Conservation (phyloP, 2,113 vertebrate genomes). For the Mugil cephalus region DNA sequence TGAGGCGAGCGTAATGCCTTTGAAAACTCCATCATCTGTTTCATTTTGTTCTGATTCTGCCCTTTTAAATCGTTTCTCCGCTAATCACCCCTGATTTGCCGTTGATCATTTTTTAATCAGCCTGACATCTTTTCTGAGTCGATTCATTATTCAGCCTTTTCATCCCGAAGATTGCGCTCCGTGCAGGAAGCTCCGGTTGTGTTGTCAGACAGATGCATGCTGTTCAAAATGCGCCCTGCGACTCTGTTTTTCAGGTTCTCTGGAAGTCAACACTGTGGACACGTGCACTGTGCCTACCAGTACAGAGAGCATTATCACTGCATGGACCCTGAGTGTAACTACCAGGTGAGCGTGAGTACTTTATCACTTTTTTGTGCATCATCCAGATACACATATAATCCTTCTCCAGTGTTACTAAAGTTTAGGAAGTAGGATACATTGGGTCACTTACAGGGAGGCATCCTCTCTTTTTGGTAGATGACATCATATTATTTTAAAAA, state of each 20-base stretch:
- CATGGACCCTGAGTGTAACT: constrained; percentile 99
- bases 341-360: constrained; percentile 90
- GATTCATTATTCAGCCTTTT: constrained; percentile 20
- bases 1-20: constrained; percentile 58
- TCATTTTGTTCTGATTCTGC: constrained; percentile 33
- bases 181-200: neutral
- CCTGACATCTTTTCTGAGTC: constrained; percentile 10
- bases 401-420: neutral
- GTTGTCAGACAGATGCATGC: neutral
- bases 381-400: constrained; percentile 34
- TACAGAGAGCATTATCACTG: constrained; percentile 99
- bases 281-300: constrained; percentile 98
- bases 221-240: constrained; percentile 19
- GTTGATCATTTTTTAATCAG: constrained; percentile 32
- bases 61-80: constrained; percentile 46
- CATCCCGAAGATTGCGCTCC: constrained; percentile 16
- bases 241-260: constrained; percentile 90
- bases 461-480: too few species aligned
- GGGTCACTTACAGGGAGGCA: too few species aligned
- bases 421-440: too few species aligned
- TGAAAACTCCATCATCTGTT: constrained; percentile 51
- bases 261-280: constrained; percentile 98
- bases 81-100: constrained; percentile 48
- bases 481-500: too few species aligned
- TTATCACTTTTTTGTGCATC: constrained; percentile 61